Conservation (phyloP, 1,140 invertebrate species). For the Colletes gigas region DNA sequence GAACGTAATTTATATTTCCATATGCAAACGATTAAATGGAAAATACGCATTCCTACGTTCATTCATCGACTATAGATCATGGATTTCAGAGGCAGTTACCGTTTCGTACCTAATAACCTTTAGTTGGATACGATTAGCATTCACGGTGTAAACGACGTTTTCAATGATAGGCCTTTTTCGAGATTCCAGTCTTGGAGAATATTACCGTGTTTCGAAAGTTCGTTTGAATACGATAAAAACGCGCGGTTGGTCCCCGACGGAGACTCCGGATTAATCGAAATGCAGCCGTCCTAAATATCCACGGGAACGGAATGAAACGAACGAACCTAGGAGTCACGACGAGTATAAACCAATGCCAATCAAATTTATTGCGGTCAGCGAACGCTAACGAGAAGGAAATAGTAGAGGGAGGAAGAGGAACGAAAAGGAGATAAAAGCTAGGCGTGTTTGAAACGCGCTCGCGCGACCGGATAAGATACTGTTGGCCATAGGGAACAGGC, state of each 20-base stretch:
- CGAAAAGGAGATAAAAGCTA: slow-evolving; percentile 44
- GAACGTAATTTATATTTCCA: too few species aligned
- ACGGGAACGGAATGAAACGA: slow-evolving; percentile 17
- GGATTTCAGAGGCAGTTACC: too few species aligned
- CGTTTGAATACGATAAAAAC: background rate
- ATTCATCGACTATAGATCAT: too few species aligned
- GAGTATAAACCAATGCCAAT: slow-evolving; percentile 40
- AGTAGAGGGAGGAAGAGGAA: slow-evolving; percentile 8
- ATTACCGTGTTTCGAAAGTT: slow-evolving; percentile 1
- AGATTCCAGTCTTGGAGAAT: background rate
- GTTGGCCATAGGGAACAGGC: background rate
- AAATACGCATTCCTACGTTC: too few species aligned
- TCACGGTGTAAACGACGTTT: background rate
- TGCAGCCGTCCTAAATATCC: slow-evolving; percentile 50
- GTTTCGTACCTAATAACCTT: too few species aligned
- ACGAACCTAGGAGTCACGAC: background rate
- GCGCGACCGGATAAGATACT: slow-evolving; percentile 52
- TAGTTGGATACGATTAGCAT: background rate
- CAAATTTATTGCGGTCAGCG: slow-evolving; percentile 59
- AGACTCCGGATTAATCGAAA: slow-evolving; percentile 60
- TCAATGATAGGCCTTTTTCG: background rate
- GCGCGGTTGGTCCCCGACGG: background rate
- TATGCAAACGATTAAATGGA: too few species aligned
- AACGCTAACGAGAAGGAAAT: slow-evolving; percentile 62
- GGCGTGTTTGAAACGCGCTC: slow-evolving; percentile 39